Conservation (phyloP, 2,797 vertebrate species). For the Mionectes olivaceus region DNA sequence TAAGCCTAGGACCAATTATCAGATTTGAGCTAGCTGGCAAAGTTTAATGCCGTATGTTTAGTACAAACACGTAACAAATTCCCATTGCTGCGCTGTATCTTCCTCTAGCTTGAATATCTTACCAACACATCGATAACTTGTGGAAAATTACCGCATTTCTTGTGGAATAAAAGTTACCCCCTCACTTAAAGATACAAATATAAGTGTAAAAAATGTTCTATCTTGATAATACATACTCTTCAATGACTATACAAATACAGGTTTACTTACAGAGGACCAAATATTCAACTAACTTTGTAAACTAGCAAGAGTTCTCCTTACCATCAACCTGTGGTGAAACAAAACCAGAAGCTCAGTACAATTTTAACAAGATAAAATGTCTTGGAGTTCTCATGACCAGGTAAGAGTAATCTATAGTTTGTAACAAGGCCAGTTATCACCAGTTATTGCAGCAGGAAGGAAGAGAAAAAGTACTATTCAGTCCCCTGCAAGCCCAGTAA, state of each 20-base stretch:
- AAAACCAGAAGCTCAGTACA: neutral
- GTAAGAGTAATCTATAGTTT: neutral
- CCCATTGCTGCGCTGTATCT: neutral
- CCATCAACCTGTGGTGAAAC: neutral
- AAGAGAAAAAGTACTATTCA: neutral
- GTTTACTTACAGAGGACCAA: neutral
- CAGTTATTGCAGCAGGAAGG: neutral
- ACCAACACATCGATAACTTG: neutral
- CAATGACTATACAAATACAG: neutral
- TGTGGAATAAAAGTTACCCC: neutral
- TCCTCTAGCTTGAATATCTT: neutral
- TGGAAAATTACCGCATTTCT: neutral
- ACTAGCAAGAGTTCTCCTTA: neutral
- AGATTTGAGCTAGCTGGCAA: neutral
- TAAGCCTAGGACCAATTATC: neutral
- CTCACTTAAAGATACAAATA: neutral
- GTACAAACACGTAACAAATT: neutral
- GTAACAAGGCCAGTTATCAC: neutral
- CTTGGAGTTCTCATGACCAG: neutral
- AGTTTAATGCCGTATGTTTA: neutral
- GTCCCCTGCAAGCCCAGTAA: neutral
- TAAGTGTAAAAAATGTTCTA: neutral
- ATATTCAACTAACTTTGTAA: neutral
- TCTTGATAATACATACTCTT: neutral
- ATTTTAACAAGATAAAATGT: neutral